Percentiles rank a stretch among this genome's conserved stretches.
phyloP scores from a whole-genome alignment of 2,797 vertebrate species.

The Scolopax bukidnonensis region DNA sequence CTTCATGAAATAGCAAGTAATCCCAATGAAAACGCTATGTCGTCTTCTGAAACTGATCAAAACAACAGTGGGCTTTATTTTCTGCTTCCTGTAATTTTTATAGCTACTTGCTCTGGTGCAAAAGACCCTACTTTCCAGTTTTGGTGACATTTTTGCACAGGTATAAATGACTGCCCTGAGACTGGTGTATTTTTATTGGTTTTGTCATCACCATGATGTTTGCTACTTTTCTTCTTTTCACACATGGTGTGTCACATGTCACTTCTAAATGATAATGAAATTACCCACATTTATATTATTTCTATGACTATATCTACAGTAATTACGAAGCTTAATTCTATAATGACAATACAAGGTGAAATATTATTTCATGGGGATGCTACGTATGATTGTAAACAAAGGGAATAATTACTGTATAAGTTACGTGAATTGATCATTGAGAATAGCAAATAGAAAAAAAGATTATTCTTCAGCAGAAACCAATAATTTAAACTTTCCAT shows the following conservation, averaged over 20 bases:
- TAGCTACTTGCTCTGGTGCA: not conserved
- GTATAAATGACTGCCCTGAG: not conserved
- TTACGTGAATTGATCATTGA: not conserved
- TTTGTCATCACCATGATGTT: not conserved
- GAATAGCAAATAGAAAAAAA: not conserved
- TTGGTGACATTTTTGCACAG: not conserved
- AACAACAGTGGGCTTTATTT: not conserved
- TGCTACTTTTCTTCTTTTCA: not conserved
- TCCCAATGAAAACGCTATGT: not conserved
- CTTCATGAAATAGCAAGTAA: not conserved
- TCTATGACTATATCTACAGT: not conserved
- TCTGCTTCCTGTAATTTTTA: not conserved
- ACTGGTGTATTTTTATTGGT: not conserved
- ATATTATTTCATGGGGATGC: not conserved
- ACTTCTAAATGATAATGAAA: slow-evolving; percentile 7
- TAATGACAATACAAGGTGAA: not conserved
- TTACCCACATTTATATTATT: not conserved
- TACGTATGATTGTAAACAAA: not conserved
- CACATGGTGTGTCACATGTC: not conserved
- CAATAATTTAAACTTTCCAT: not conserved
- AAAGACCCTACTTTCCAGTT: not conserved
- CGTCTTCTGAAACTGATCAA: not conserved
- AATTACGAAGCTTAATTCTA: not conserved
- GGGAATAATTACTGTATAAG: not conserved
- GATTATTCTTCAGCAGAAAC: not conserved